These are phyloP conservation scores for Aquatica leii DNA, from an alignment of 2,888 invertebrate species.

Conservation along the genomic window DNA sequence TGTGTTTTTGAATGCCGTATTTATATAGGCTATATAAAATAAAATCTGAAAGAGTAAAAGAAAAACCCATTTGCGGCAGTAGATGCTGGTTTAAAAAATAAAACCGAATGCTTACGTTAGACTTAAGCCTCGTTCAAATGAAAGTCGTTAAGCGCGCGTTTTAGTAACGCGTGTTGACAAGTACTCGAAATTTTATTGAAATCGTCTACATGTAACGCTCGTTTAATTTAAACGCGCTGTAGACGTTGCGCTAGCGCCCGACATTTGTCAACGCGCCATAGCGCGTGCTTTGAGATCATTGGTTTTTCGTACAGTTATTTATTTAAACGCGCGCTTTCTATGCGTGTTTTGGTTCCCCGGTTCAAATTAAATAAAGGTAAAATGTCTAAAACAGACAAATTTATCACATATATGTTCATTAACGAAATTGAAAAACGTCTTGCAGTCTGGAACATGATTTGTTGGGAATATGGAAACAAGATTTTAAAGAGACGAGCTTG, in stretches of 20 bases:
- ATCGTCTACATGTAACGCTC: conserved; percentile 1
- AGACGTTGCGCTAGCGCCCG: conserved; percentile 5
- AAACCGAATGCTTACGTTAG: too few relatives aligned
- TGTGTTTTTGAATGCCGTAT: too few relatives aligned
- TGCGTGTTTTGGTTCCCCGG: not conserved
- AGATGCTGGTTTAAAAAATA: too few relatives aligned
- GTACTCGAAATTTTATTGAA: conserved; percentile 4
- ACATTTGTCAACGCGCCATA: not conserved
- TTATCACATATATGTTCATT: conserved; percentile 12
- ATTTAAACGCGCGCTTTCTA: not conserved
- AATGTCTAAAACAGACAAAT: not conserved
- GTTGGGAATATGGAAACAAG: conserved; percentile 12
- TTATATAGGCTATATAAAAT: too few relatives aligned
- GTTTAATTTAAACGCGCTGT: not conserved
- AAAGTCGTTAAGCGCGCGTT: not conserved
- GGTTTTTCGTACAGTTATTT: not conserved
- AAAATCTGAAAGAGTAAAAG: too few relatives aligned
- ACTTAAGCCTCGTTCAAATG: not conserved
- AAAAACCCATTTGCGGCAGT: too few relatives aligned
- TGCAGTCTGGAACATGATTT: conserved; percentile 19
- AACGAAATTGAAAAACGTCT: conserved; percentile 21
- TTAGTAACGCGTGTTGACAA: conserved; percentile 1
- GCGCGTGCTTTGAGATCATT: conserved; percentile 1
- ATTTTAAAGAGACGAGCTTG: conserved; percentile 7
- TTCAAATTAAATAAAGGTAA: not conserved